Base-by-base conservation (phyloP, 2,888 invertebrate species). In the Norana najaformis region DNA sequence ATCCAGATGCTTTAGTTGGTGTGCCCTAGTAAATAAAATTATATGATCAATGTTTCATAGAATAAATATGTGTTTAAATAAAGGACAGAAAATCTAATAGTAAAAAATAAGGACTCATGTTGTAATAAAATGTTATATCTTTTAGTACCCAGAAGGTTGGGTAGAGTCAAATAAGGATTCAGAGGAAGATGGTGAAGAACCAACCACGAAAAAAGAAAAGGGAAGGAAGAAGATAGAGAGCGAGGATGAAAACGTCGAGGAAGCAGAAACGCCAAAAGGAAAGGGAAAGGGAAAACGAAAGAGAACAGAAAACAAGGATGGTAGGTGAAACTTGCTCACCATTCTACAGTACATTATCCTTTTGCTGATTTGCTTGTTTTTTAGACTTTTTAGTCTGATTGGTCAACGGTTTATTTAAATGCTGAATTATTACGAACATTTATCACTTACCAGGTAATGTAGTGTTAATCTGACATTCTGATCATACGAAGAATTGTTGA, bases 71-170 rank as follows among this genome's bases (percentile, higher is more conserved):
- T 47, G 23, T 23, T 47, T 47, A 11, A 47, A 47, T 47, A 47
- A 47, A 47, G 23, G 20, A 11, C 23, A 23, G 0, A 69, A 69
- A n/a, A n/a, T n/a, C 30, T n/a, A n/a, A 69, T 69, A 69, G n/a
- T 69, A 69, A 69, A 69, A 16, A 69, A 1, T 16, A 8, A 69
- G 1, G 30, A 16, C 6, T 4, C 14, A 4, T 69, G 14, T 4
- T 16, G 0, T n/a, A 8, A n/a, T 69, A n/a, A n/a, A 88, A 88
- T 35, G 30, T 90, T 30, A 35, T 90, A 34, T 88, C 30, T 89
- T 91, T 53, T 93, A 96, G 96, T 97, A 97, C 94, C 97, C 97
- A 11, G 96, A 96, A 38, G 97, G 97, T 5, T 97, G 96, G 93
- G 93, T 96, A 88, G 97, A 97, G 94, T 30, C 89, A 39, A 90